phyloP scores from a whole-genome alignment of 2,888 invertebrate genomes.

The Cylloceria caligata region DNA sequence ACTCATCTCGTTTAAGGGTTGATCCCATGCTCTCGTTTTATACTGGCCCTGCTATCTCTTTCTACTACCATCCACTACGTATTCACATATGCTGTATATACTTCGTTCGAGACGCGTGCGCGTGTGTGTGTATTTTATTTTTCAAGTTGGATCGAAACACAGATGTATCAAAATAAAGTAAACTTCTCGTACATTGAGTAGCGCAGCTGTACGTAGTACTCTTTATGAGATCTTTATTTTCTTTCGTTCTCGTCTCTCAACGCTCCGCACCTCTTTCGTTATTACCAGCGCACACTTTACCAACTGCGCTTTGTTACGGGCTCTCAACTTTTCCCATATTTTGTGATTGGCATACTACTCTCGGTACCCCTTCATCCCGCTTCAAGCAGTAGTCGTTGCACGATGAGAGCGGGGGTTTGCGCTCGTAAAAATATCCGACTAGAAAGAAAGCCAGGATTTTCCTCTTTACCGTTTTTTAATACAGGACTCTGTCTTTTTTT shows the following conservation, averaged over 20 bases:
- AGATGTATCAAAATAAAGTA: neutral
- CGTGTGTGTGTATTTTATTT: slow-evolving; percentile 10
- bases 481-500: slow-evolving; percentile 21
- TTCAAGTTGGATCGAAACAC: slow-evolving; percentile 18
- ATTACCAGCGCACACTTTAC: slow-evolving; percentile 69
- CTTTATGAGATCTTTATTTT: slow-evolving; percentile 32
- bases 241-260: slow-evolving; percentile 25
- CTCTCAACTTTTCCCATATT: slow-evolving; percentile 74
- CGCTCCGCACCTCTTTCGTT: slow-evolving; percentile 47
- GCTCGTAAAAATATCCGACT: slow-evolving; percentile 50
- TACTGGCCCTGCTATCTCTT: neutral
- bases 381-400: neutral
- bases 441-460: slow-evolving; percentile 19
- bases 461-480: slow-evolving; percentile 35
- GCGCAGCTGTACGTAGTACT: slow-evolving; percentile 8
- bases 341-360: slow-evolving; percentile 70
- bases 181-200: slow-evolving; percentile 8
- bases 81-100: neutral
- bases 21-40: slow-evolving; percentile 8
- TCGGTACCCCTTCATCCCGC: slow-evolving; percentile 7
- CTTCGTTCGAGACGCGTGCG: no score
- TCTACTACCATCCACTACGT: neutral
- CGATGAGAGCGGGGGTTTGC: slow-evolving; percentile 4
- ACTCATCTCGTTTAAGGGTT: slow-evolving; percentile 32
- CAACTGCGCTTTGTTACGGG: slow-evolving; percentile 71